Evolutionary conservation across 2,888 invertebrate genomes (phyloP).

Genomic region (Polyploca ridens): DNA sequence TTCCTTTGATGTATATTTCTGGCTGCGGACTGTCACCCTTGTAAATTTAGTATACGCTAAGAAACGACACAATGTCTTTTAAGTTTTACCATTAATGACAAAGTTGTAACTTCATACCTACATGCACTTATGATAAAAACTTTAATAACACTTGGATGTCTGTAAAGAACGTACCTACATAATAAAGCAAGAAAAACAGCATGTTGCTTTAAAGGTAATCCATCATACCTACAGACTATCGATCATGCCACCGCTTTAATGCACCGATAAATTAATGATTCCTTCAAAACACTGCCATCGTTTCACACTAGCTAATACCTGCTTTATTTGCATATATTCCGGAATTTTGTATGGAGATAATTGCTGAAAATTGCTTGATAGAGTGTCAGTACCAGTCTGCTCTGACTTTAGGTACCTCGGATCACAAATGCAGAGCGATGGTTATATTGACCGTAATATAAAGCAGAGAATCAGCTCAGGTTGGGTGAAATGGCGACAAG

Average conservation of each 20-base stretch:
- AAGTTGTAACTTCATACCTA: not conserved
- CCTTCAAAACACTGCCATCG: constrained; percentile 53
- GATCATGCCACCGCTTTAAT: constrained; percentile 60
- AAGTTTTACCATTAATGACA: not conserved
- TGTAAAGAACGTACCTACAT: constrained; percentile 22
- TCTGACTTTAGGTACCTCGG: too few species aligned
- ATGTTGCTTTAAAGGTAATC: constrained; percentile 45
- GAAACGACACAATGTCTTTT: not conserved
- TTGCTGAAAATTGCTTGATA: too few species aligned
- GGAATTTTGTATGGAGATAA: too few species aligned
- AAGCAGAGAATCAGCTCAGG: too few species aligned
- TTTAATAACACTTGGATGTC: not conserved
- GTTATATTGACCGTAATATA: too few species aligned
- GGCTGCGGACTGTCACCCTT: not conserved
- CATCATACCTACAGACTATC: constrained; percentile 62
- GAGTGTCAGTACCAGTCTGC: too few species aligned
- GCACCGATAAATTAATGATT: constrained; percentile 67
- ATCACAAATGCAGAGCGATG: too few species aligned
- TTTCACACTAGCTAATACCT: constrained; percentile 37
- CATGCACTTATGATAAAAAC: not conserved
- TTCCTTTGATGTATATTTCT: not conserved
- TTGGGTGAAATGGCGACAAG: too few species aligned
- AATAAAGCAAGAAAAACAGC: constrained; percentile 23
- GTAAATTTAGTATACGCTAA: not conserved
- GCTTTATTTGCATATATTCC: not conserved